phyloP scores from a whole-genome alignment of 2,113 vertebrate species.

The Notechis scutatus region DNA sequence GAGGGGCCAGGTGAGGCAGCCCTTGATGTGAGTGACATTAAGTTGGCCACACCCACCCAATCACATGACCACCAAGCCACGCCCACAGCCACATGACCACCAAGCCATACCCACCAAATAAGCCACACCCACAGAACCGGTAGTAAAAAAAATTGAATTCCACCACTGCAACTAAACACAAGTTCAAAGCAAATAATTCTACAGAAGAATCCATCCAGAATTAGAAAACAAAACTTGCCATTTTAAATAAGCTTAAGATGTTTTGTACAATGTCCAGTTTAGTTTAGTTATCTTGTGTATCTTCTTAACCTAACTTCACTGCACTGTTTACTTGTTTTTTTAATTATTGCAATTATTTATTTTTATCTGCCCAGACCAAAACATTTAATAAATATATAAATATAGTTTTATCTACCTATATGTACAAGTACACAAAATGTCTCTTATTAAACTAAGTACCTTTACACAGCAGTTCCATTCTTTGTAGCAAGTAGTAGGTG shows the following conservation, averaged over 20 bases:
- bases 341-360: neutral
- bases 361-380: neutral
- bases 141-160: too few relatives aligned
- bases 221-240: neutral
- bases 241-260: neutral
- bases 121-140: too few relatives aligned
- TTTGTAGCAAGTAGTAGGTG: neutral
- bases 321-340: neutral
- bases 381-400: neutral
- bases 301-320: neutral
- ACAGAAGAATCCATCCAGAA: neutral
- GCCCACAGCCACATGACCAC: too few relatives aligned
- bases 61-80: too few relatives aligned
- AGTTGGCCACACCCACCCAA: too few relatives aligned
- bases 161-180: too few relatives aligned
- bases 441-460: neutral
- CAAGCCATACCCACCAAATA: too few relatives aligned
- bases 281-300: neutral
- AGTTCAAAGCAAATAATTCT: neutral
- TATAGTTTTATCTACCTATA: neutral
- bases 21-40: too few relatives aligned
- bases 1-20: too few relatives aligned
- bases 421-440: neutral
- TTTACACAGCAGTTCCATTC: neutral
- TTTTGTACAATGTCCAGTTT: neutral